Conservation (phyloP, 2,113 vertebrate genomes). For the Rattus norvegicus region DNA sequence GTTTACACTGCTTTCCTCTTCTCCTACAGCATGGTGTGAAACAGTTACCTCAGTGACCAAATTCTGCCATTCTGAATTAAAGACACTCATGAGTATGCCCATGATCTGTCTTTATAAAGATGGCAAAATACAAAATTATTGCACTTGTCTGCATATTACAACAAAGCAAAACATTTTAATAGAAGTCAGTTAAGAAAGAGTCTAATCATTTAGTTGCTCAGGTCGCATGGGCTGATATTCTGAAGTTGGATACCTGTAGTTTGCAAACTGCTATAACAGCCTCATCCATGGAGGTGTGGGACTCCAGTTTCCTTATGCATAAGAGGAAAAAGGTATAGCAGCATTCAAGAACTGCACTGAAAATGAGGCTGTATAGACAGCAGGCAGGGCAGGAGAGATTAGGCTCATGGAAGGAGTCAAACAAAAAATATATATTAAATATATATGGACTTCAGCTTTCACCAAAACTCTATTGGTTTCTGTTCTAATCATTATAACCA, state of each 20-base stretch:
- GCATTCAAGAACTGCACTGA: background rate
- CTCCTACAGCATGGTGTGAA: no score
- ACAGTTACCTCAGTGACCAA: background rate
- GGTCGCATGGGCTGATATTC: background rate
- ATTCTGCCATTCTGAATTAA: background rate
- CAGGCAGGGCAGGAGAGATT: background rate
- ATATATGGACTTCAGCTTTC: background rate
- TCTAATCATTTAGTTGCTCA: background rate
- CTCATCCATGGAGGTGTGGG: accelerated
- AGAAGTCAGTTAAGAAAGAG: background rate
- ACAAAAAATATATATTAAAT: background rate
- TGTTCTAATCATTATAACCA: background rate
- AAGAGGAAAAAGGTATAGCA: background rate
- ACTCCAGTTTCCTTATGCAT: background rate
- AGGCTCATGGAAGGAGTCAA: background rate
- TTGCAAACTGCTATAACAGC: no score
- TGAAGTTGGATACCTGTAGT: accelerated
- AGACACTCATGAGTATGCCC: background rate
- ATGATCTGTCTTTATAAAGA: background rate
- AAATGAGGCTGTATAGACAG: background rate
- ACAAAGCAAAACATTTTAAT: background rate
- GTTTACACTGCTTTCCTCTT: background rate
- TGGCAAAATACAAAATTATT: background rate
- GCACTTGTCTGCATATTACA: background rate
- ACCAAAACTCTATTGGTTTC: background rate